phyloP scores from a whole-genome alignment of 2,797 vertebrate genomes.

The Sebastiscus tertius region DNA sequence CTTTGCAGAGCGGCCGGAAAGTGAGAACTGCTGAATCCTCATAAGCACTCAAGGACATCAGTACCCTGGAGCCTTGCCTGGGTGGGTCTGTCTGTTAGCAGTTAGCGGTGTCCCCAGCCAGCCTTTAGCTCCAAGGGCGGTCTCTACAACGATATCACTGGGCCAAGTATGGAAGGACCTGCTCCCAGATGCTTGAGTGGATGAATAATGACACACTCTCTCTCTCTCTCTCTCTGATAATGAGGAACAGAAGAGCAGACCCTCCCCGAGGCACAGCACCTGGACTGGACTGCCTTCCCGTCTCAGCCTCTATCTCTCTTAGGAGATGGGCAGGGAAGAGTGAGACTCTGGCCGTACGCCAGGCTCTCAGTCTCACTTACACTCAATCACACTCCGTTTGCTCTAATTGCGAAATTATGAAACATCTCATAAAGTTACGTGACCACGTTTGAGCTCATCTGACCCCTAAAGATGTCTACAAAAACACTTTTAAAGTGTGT shows the following conservation, averaged over 20 bases:
- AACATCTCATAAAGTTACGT: slow-evolving; percentile 36
- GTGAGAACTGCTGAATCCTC: slow-evolving; percentile 68
- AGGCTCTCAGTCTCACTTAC: slow-evolving; percentile 57
- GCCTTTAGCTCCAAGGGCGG: slow-evolving; percentile 76
- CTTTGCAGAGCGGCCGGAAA: slow-evolving; percentile 44
- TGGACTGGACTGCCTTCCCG: slow-evolving; percentile 69
- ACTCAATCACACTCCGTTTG: slow-evolving; percentile 57
- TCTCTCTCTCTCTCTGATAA: slow-evolving; percentile 66
- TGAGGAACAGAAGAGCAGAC: slow-evolving; percentile 77
- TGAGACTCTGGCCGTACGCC: slow-evolving; percentile 57
- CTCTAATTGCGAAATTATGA: slow-evolving; percentile 56
- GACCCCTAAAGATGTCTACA: slow-evolving; percentile 8
- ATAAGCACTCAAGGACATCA: slow-evolving; percentile 72
- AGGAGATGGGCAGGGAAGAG: slow-evolving; percentile 54
- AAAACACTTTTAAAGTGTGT: slow-evolving; percentile 6
- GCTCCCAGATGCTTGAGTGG: slow-evolving; percentile 76
- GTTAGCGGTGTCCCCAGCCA: slow-evolving; percentile 73
- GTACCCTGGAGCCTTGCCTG: slow-evolving; percentile 68
- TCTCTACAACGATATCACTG: slow-evolving; percentile 60
- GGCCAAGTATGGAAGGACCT: slow-evolving; percentile 70
- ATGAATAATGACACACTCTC: slow-evolving; percentile 78
- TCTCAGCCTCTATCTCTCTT: slow-evolving; percentile 56
- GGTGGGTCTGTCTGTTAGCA: slow-evolving; percentile 73
- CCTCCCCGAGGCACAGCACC: slow-evolving; percentile 79
- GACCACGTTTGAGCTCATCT: slow-evolving; percentile 26